Conservation (phyloP, 2,888 invertebrate genomes). For the Barypeithes pellucidus region DNA sequence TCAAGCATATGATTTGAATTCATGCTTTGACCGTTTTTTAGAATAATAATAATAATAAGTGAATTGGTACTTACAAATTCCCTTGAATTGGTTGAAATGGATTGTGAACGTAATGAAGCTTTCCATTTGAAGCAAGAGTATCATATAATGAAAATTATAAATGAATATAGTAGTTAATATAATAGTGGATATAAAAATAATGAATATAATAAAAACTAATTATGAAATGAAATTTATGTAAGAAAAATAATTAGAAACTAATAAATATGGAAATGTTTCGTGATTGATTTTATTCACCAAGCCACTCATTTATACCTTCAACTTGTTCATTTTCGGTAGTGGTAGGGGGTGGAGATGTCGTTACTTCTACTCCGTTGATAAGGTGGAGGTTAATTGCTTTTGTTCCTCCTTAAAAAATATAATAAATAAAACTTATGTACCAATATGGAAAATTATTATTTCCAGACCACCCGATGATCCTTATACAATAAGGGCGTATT, state of each 20-base stretch:
- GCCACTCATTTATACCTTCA: constrained; percentile 48
- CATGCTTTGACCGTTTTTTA: no score
- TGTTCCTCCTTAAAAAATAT: constrained; percentile 26
- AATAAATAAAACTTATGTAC: no score
- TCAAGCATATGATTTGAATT: no score
- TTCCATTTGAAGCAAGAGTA: background rate
- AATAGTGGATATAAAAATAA: no score
- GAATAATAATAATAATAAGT: background rate
- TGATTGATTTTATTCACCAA: background rate
- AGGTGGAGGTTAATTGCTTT: constrained; percentile 56
- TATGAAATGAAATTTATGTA: no score
- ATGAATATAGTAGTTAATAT: no score
- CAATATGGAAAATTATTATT: no score
- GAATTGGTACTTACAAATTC: background rate
- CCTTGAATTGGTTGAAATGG: background rate
- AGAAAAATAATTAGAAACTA: background rate
- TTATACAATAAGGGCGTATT: no score
- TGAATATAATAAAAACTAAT: no score
- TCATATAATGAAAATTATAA: background rate
- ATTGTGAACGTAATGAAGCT: background rate
- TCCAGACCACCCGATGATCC: no score
- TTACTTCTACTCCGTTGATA: constrained; percentile 59
- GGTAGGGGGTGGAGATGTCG: constrained; percentile 44
- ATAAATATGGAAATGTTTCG: background rate
- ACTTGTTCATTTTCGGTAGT: constrained; percentile 56